Evolutionary conservation across 1,140 invertebrate species (phyloP), one percentile per base, ranked within the genome.

Genomic region (Drusus annulatus): DNA sequence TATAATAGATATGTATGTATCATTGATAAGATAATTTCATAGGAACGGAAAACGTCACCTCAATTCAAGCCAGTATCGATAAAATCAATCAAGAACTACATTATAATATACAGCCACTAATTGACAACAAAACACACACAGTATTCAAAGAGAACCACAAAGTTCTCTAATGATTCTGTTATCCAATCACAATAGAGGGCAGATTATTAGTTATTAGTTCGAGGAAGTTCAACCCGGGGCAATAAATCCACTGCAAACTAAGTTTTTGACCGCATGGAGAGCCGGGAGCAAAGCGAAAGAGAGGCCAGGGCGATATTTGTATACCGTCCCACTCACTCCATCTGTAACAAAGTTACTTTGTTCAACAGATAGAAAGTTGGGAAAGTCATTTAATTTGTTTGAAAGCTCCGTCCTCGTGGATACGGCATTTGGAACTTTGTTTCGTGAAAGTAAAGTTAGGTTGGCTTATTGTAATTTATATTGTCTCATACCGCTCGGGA

Each of bases 311-410:
- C 25, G 15, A 23, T 36, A 65, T 21, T 52, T 52, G 25, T 21
- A 52, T 50, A 52, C 19, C n/a, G 28, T 56, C 71, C 17, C 54
- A 13, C 71, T 75, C 52, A n/a, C 54, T 17, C 28, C 31, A 13
- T 16, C 36, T 25, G 23, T 28, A 58, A 58, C 52, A 52, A 54
- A 74, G 50, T 74, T 74, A 56, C 28, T 50, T 36, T 10, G 50
- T 28, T 54, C 50, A 54, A 74, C 50, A 28, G 69, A 56, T 23
- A 56, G 23, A 54, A 75, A 75, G 71, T 75, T 75, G 19, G 10
- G 71, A 56, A 75, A 75, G 71, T 75, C 52, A 58, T 58, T 75
- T 56, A 75, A 56, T 75, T 75, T 75, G 71, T 75, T 75, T 75
- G 52, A 58, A 71, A 71, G 68, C 36, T 28, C 68, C 68, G 68